Percentiles rank a stretch among this genome's conserved stretches.
phyloP scores from a whole-genome alignment of 1,140 invertebrate genomes.

The Delia radicum region DNA sequence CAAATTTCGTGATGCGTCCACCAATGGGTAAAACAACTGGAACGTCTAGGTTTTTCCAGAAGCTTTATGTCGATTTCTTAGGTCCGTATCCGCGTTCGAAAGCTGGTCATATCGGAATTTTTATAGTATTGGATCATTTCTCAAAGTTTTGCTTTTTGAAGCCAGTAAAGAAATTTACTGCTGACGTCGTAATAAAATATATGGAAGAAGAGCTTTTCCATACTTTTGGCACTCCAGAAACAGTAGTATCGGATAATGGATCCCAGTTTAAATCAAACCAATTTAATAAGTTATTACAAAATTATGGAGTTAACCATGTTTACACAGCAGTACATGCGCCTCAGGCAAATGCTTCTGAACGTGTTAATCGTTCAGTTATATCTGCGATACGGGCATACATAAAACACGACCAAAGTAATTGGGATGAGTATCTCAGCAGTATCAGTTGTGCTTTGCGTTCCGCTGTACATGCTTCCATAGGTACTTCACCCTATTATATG shows the following conservation, averaged over 20 bases:
- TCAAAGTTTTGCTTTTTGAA: slow-evolving; percentile 6
- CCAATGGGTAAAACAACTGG: neutral
- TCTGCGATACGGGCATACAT: slow-evolving; percentile 4
- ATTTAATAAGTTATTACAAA: slow-evolving; percentile 2
- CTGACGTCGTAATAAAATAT: neutral
- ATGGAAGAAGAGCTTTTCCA: neutral
- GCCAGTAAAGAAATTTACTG: slow-evolving; percentile 2
- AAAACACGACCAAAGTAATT: neutral
- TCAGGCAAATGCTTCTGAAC: slow-evolving; percentile 23
- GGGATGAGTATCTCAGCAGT: neutral
- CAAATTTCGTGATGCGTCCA: neutral
- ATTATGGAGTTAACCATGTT: slow-evolving; percentile 15
- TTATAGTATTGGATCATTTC: neutral
- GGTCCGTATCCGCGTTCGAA: slow-evolving; percentile 6
- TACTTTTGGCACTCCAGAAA: neutral
- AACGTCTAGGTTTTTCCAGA: neutral
- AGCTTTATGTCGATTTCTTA: neutral
- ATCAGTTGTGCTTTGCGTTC: slow-evolving; percentile 8
- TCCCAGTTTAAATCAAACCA: neutral
- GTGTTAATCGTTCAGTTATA: slow-evolving; percentile 18
- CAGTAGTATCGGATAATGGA: neutral
- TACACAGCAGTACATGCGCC: slow-evolving; percentile 18
- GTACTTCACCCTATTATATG: slow-evolving; percentile 1
- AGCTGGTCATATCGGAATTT: neutral
- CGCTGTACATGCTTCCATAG: neutral